Evolutionary conservation across 2,888 invertebrate species (phyloP).

Genomic region (Brassicogethes aeneus): DNA sequence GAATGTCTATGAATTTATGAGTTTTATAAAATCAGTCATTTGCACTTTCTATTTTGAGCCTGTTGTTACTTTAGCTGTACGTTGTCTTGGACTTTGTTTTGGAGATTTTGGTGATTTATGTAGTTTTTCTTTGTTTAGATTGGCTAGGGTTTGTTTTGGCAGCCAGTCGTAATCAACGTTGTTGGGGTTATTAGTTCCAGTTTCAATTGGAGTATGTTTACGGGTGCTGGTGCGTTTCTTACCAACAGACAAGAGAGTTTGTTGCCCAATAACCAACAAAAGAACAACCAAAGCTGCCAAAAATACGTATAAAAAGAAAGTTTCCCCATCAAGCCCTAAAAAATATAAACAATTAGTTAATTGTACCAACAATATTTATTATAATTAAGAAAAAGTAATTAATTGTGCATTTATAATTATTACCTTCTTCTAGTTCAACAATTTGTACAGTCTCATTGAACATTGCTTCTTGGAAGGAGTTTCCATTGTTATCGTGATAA

Average conservation of each 20-base stretch:
- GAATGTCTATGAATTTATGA: slow-evolving; percentile 1
- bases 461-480: slow-evolving; percentile 73
- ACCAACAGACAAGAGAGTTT: slow-evolving; percentile 76
- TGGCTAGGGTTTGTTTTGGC: slow-evolving; percentile 80
- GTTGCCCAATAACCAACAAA: slow-evolving; percentile 80
- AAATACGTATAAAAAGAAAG: slow-evolving; percentile 95
- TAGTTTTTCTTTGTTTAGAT: slow-evolving; percentile 46
- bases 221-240: slow-evolving; percentile 54
- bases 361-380: too few species aligned
- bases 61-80: slow-evolving; percentile 66
- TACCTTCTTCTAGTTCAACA: slow-evolving; percentile 85
- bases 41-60: slow-evolving; percentile 44
- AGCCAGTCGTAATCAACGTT: slow-evolving; percentile 99
- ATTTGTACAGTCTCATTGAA: slow-evolving; percentile 97
- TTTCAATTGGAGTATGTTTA: slow-evolving; percentile 63
- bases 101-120: slow-evolving; percentile 28
- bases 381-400: too few species aligned
- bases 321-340: slow-evolving; percentile 85
- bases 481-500: slow-evolving; percentile 72
- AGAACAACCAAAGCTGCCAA: slow-evolving; percentile 84
- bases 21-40: slow-evolving; percentile 8
- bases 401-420: neutral
- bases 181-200: slow-evolving; percentile 79
- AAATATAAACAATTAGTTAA: too few species aligned
- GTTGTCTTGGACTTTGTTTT: slow-evolving; percentile 62